Evolutionary conservation across 2,888 invertebrate species (phyloP).

Genomic region (Helleia helle): DNA sequence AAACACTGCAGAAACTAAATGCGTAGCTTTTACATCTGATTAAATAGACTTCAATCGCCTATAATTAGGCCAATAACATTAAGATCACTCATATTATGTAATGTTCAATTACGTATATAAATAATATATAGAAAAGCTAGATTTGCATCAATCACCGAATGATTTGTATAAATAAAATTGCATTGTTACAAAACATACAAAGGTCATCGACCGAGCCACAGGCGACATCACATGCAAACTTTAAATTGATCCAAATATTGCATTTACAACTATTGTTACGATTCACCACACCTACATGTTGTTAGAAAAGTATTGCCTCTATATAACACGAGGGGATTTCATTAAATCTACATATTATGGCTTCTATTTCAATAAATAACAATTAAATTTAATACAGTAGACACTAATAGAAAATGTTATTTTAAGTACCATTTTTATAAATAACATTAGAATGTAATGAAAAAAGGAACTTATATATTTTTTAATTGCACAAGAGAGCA

Average conservation of each 20-base stretch:
- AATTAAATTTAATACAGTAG: conserved; percentile 45
- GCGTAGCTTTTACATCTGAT: no score
- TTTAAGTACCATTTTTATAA: conserved; percentile 58
- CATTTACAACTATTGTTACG: conserved; percentile 62
- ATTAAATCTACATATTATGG: conserved; percentile 57
- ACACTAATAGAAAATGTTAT: conserved; percentile 27
- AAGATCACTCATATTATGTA: no score
- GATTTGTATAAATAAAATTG: conserved; percentile 42
- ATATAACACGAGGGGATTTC: conserved; percentile 56
- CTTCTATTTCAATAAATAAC: conserved; percentile 45
- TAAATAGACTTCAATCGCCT: neutral
- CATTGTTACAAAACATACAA: conserved; percentile 61
- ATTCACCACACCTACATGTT: conserved; percentile 59
- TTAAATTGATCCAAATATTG: conserved; percentile 51
- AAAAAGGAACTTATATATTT: conserved; percentile 35
- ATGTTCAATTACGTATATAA: neutral
- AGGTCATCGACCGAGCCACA: conserved; percentile 30
- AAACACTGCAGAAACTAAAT: no score
- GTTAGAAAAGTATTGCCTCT: conserved; percentile 71
- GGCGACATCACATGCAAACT: conserved; percentile 1
- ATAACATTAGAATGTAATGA: conserved; percentile 31
- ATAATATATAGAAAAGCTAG: conserved; percentile 30
- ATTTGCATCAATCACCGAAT: conserved; percentile 63
- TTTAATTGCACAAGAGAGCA: conserved; percentile 47
- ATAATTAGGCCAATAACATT: neutral